Conservation (phyloP, 92 coral and sea anemone genomes). For the Phymanthus crucifer region DNA sequence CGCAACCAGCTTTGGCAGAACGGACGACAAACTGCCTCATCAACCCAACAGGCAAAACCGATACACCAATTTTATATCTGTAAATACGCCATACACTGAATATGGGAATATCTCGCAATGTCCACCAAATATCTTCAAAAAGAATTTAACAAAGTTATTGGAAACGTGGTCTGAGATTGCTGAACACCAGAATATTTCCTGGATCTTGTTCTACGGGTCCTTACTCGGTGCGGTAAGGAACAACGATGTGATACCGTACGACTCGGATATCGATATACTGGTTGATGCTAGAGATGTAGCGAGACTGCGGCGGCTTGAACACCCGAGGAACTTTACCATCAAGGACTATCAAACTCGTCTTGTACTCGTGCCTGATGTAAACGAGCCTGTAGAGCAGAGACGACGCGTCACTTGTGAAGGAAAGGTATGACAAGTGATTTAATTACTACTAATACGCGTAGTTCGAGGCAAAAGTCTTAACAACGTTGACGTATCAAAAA, state of each 20-base stretch:
- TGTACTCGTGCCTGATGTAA: not conserved
- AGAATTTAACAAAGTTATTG: not conserved
- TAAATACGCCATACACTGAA: not conserved
- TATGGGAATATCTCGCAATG: slow-evolving; percentile 3
- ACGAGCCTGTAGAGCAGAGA: not conserved
- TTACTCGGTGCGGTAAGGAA: slow-evolving; percentile 3
- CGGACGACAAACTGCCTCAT: not conserved
- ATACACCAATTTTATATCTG: not conserved
- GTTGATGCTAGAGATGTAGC: slow-evolving; percentile 7
- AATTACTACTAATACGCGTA: not conserved
- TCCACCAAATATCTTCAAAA: not conserved
- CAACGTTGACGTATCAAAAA: too few species aligned
- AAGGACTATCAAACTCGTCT: not conserved
- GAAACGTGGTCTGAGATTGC: not conserved
- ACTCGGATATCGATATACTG: slow-evolving; percentile 12
- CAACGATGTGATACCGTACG: slow-evolving; percentile 11
- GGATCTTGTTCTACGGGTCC: slow-evolving; percentile 6
- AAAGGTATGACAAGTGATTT: not conserved
- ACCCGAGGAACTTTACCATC: not conserved
- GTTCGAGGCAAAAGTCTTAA: not conserved
- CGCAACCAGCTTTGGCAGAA: not conserved
- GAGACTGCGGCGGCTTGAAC: not conserved
- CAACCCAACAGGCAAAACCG: too few species aligned
- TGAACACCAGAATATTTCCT: not conserved
- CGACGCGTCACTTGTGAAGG: slow-evolving; percentile 8